phyloP scores from a whole-genome alignment of 2,113 vertebrate species.

The Mobula birostris region DNA sequence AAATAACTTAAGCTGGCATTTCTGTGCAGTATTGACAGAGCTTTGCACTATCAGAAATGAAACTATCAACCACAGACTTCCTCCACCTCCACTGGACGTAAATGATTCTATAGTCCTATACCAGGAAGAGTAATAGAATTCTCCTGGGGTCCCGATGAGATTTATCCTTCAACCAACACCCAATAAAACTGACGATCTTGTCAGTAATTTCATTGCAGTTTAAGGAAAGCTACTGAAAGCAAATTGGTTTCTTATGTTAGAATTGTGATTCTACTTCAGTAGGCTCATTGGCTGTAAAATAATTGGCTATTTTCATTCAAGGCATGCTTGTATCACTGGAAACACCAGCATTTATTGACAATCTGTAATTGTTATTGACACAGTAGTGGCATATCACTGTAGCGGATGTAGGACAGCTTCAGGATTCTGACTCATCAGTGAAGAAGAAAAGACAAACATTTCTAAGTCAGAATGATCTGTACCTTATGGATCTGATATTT shows the following conservation, averaged over 20 bases:
- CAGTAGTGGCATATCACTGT: too few species aligned
- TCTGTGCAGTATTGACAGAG: not conserved
- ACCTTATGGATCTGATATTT: too few species aligned
- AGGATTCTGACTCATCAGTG: too few species aligned
- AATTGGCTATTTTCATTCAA: too few species aligned
- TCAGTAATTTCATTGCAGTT: not conserved
- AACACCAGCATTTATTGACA: too few species aligned
- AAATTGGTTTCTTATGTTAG: not conserved
- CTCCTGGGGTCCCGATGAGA: not conserved
- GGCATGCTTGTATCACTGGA: too few species aligned
- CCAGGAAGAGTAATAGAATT: not conserved
- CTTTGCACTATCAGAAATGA: not conserved
- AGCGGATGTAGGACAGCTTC: too few species aligned
- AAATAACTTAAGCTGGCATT: not conserved
- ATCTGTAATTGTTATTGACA: too few species aligned
- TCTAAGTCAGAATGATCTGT: too few species aligned
- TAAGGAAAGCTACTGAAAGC: not conserved
- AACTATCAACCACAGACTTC: not conserved
- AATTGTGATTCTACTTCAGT: not conserved
- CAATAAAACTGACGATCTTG: not conserved
- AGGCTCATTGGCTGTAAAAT: not conserved
- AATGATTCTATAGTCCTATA: not conserved
- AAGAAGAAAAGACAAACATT: too few species aligned
- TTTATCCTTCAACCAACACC: not conserved
- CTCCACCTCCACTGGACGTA: not conserved